phyloP scores from a whole-genome alignment of 2,888 invertebrate genomes.

The Scaptomyza caliginosa region DNA sequence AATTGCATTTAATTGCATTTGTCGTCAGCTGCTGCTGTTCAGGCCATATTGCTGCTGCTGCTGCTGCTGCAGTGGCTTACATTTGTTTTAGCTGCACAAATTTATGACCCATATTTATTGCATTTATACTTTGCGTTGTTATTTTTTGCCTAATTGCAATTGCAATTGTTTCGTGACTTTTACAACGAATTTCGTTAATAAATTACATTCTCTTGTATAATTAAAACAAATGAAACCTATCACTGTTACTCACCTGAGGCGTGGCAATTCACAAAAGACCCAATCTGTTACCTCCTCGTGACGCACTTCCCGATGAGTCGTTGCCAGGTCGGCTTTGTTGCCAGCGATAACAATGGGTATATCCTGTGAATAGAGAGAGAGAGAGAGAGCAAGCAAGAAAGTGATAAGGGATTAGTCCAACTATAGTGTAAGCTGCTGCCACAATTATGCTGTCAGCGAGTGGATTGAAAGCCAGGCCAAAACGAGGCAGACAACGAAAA shows the following conservation, averaged over 20 bases:
- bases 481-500: conserved; percentile 34
- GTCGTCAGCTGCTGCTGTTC: conserved; percentile 27
- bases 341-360: conserved; percentile 94
- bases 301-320: conserved; percentile 88
- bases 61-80: conserved; percentile 5
- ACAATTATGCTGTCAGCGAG: conserved; percentile 6
- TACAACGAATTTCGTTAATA: conserved; percentile 9
- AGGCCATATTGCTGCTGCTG: conserved; percentile 9
- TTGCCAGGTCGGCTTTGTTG: conserved; percentile 92
- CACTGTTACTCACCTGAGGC: conserved; percentile 86
- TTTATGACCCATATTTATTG: conserved; percentile 62
- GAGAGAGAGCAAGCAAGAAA: neutral
- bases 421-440: conserved; percentile 5
- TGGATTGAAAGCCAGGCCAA: conserved; percentile 31
- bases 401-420: conserved; percentile 41
- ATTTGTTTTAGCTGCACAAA: conserved; percentile 35
- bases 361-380: conserved; percentile 85
- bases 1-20: conserved; percentile 75
- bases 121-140: conserved; percentile 47
- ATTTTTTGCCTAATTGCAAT: conserved; percentile 58
- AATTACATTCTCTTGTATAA: conserved; percentile 21
- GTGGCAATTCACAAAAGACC: conserved; percentile 91
- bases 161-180: conserved; percentile 9
- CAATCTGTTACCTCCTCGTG: conserved; percentile 92
- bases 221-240: conserved; percentile 18